Conservation (phyloP, 2,888 invertebrate species). For the Carpatolechia fugitivella region DNA sequence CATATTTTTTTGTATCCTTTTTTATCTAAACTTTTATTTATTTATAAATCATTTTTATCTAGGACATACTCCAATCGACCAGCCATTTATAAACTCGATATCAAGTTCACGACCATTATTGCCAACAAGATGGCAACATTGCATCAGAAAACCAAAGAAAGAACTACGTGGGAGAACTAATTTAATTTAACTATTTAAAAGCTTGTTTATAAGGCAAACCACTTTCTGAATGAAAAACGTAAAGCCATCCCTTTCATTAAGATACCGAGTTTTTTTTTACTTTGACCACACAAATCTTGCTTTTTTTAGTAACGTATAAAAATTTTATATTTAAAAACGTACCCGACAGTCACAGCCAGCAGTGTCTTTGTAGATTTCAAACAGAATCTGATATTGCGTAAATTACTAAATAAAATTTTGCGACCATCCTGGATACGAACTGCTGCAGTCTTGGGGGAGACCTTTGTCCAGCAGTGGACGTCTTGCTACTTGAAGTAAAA, state of each 20-base stretch:
- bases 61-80: too few species aligned
- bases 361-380: not conserved
- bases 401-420: too few species aligned
- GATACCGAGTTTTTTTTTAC: not conserved
- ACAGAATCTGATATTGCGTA: too few species aligned
- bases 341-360: not conserved
- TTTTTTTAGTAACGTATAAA: too few species aligned
- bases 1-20: too few species aligned
- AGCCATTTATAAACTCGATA: not conserved
- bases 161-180: not conserved
- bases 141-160: not conserved
- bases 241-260: not conserved
- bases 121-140: not conserved
- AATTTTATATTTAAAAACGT: too few species aligned
- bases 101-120: slow-evolving; percentile 2
- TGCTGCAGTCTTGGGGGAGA: too few species aligned
- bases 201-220: not conserved
- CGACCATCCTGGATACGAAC: too few species aligned
- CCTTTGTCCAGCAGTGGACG: too few species aligned
- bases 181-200: not conserved
- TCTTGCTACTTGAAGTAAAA: too few species aligned
- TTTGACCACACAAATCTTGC: not conserved
- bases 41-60: too few species aligned
- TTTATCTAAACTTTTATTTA: not conserved
- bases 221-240: not conserved